Conservation (phyloP, 2,113 vertebrate species). For the Puntigrus tetrazona region DNA sequence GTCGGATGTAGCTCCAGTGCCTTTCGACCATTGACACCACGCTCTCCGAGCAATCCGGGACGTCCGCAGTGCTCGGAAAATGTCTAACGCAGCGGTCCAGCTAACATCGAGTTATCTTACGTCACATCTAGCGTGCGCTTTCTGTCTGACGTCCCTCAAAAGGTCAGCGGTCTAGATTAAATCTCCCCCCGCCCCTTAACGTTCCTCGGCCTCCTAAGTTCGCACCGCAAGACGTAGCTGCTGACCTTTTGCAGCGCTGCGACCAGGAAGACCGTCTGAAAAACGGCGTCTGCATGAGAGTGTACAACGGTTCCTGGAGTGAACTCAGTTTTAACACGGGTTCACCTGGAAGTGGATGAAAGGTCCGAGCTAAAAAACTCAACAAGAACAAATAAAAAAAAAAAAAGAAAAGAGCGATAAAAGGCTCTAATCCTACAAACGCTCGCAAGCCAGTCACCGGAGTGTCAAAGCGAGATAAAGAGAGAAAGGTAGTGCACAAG, state of each 20-base stretch:
- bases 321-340: background rate
- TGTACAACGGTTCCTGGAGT: slow-evolving; percentile 20
- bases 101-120: background rate
- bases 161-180: slow-evolving; percentile 46
- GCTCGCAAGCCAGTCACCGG: slow-evolving; percentile 60
- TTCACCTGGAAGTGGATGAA: slow-evolving; percentile 34
- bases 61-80: slow-evolving; percentile 23
- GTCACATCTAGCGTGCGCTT: slow-evolving; percentile 18
- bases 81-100: slow-evolving; percentile 15
- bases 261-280: slow-evolving; percentile 24
- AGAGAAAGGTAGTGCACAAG: slow-evolving; percentile 48
- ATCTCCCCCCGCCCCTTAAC: background rate
- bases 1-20: slow-evolving; percentile 34
- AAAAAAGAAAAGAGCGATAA: background rate
- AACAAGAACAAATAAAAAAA: slow-evolving; percentile 33
- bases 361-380: background rate
- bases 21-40: slow-evolving; percentile 42
- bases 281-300: background rate
- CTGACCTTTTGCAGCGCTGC: slow-evolving; percentile 43
- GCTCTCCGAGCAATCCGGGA: slow-evolving; percentile 29
- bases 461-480: slow-evolving; percentile 62
- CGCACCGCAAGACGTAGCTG: background rate
- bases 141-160: slow-evolving; percentile 14
- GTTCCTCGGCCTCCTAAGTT: background rate
- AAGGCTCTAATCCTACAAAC: slow-evolving; percentile 63